Evolutionary conservation across 2,888 invertebrate species (phyloP), one percentile per base, ranked within the genome.

Genomic region (Bhutanitis thaidina): DNA sequence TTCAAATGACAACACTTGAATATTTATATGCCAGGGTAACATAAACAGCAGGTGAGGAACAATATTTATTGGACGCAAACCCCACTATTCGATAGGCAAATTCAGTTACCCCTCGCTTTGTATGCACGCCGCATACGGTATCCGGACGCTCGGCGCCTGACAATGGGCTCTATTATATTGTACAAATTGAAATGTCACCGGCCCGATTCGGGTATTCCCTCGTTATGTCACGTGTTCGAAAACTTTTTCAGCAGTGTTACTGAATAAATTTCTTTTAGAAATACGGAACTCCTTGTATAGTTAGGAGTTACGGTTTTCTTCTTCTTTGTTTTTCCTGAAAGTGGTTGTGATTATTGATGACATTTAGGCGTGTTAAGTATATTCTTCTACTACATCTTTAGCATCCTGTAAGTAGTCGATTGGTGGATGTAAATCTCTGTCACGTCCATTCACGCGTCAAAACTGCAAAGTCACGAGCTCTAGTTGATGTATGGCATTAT

Each of bases 161-260:
- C 62, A 62, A 65, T 60, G 57, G 44, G 44, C 37, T 43, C 58
- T 59, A 57, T 61, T 61, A 62, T 59, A 61, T 60, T 59, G 50
- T 44, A 53, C 62, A 60, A 61, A 62, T 62, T 59, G 60, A 62
- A 62, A 60, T 56, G 60, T 62, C 62, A 61, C 53, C 55, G 50
- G 37, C 29, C 53, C 57, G 60, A 57, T 54, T 57, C 53, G 52
- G 38, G 52, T 55, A 49, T 49, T 39, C 50, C 50, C 50, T 45
- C 45, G 50, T 45, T 45, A 45, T 40, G 44, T 40, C 45, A 45
- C 45, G 44, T 15, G 27, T 40, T 39, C 45, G 3, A 45, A 40
- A 51, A 51, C 40, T 51, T 51, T 50, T 29, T 37, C 34, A 39
- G 30, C 39, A 46, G 41, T 47, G 40, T 35, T 49, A 14, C 30